A percentile compares a stretch with the other conserved stretches of the same genome.
Evolutionary conservation across 2,113 vertebrate species (phyloP).

Genomic region (Balaeniceps rex): DNA sequence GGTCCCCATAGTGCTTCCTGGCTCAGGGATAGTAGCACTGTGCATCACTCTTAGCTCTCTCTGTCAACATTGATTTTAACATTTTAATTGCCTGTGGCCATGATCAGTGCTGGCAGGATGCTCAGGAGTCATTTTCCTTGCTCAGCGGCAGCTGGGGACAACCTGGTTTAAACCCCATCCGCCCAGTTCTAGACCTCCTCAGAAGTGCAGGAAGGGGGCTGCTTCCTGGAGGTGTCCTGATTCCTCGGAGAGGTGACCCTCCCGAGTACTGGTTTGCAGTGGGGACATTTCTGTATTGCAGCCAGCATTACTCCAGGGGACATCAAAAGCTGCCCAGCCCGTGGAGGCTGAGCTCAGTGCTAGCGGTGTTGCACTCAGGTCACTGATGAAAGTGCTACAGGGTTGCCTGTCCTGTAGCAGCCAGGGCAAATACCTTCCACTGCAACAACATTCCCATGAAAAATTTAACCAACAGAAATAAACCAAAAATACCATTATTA

Average conservation of each 20-base stretch:
- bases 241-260: not conserved
- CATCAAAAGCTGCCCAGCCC: not conserved
- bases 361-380: not conserved
- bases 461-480: not conserved
- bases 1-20: not conserved
- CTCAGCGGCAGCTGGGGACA: not conserved
- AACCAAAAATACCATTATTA: slow-evolving; percentile 6
- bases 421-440: not conserved
- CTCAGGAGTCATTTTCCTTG: not conserved
- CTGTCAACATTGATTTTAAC: not conserved
- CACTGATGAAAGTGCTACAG: not conserved
- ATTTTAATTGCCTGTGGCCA: not conserved
- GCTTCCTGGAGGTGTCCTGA: not conserved
- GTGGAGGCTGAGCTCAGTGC: not conserved
- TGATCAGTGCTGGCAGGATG: not conserved
- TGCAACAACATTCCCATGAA: not conserved
- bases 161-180: not conserved
- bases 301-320: not conserved
- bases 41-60: not conserved
- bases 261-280: not conserved
- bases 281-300: too few species aligned
- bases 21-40: not conserved
- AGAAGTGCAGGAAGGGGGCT: not conserved
- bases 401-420: not conserved
- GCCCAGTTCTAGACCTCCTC: not conserved